A percentile compares a stretch with the other conserved stretches of the same genome.
Evolutionary conservation across 2,888 invertebrate species (phyloP).

Genomic region (Troilus luridus): DNA sequence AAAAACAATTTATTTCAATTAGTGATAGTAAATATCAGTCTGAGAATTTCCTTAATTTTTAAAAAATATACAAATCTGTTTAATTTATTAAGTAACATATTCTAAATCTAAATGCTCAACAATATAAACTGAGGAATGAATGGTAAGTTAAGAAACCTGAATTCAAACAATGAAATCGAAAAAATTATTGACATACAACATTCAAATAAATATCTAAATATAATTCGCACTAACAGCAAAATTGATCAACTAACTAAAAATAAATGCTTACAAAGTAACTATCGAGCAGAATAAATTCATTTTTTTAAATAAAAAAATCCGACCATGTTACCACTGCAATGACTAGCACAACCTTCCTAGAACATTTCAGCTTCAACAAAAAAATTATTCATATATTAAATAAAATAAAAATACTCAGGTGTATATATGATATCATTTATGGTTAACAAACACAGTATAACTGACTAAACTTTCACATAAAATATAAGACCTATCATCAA

Average conservation of each 20-base stretch:
- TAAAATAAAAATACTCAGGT: too few species aligned
- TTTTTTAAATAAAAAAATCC: neutral
- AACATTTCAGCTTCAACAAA: neutral
- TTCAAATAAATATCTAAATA: neutral
- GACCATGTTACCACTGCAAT: neutral
- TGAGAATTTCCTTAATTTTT: slow-evolving; percentile 19
- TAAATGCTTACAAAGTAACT: neutral
- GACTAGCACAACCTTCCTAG: neutral
- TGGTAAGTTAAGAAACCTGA: neutral
- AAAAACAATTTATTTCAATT: slow-evolving; percentile 32
- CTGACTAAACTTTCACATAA: neutral
- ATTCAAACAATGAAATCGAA: neutral
- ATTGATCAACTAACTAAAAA: neutral
- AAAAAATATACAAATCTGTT: slow-evolving; percentile 1
- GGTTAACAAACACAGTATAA: neutral
- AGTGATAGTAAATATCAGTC: slow-evolving; percentile 34
- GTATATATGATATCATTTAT: neutral
- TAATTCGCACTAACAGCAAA: neutral
- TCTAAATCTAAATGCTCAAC: neutral
- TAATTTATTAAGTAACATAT: neutral
- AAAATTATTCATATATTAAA: neutral
- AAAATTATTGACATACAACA: neutral
- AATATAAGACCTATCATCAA: neutral
- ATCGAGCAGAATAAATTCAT: neutral
- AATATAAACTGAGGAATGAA: slow-evolving; percentile 17